A percentile compares a stretch with the other conserved stretches of the same genome.
phyloP scores from a whole-genome alignment of 2,113 vertebrate genomes.

The Nothoprocta perdicaria region DNA sequence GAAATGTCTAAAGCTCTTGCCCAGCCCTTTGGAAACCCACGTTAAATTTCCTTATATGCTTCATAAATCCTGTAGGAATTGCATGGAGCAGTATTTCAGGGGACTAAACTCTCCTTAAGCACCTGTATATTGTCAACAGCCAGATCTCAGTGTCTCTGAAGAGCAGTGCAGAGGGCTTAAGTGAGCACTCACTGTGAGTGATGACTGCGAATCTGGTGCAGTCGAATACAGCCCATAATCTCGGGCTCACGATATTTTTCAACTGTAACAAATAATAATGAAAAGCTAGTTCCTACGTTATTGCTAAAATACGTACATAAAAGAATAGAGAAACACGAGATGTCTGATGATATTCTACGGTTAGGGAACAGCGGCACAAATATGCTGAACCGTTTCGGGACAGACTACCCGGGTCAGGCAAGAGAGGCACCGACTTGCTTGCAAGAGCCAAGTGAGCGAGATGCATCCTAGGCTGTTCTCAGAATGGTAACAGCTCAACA shows the following conservation, averaged over 20 bases:
- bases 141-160: neutral
- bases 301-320: neutral
- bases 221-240: neutral
- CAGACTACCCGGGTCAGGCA: neutral
- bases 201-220: neutral
- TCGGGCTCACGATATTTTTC: neutral
- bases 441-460: neutral
- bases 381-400: neutral
- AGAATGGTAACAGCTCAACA: neutral
- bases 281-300: neutral
- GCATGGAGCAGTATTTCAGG: neutral
- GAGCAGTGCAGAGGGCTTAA: neutral
- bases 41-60: neutral
- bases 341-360: neutral
- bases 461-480: neutral
- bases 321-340: neutral
- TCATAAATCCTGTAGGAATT: neutral
- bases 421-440: neutral
- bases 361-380: neutral
- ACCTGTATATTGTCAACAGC: neutral
- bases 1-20: neutral
- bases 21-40: neutral
- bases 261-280: neutral
- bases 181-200: neutral
- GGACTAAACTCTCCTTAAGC: neutral